Percentiles rank a stretch among this genome's conserved stretches.
Conservation (phyloP, 2,113 vertebrate species). For the Hippocampus mohnikei region DNA sequence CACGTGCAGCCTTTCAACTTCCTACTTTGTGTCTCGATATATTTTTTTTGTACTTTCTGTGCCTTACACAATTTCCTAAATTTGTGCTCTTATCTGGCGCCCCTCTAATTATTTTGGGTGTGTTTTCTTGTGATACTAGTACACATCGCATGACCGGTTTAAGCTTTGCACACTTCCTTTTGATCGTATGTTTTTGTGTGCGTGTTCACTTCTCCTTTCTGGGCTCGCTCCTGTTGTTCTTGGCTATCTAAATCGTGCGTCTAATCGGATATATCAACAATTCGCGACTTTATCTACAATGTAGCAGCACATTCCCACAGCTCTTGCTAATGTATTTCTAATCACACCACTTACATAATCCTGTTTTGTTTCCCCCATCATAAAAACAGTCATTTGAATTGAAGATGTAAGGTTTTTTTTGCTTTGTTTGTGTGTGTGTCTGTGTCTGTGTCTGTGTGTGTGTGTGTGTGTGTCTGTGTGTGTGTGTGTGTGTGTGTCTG, state of each 20-base stretch:
- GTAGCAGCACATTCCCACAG: conserved; percentile 19
- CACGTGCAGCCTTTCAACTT: conserved; percentile 1
- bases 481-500: too few relatives aligned
- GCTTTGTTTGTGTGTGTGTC: too few relatives aligned
- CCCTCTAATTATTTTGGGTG: conserved; percentile 11
- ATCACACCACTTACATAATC: conserved; percentile 38
- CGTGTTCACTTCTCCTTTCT: conserved; percentile 17
- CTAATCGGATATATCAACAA: conserved; percentile 39
- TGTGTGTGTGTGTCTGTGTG: too few relatives aligned
- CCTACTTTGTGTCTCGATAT: neutral
- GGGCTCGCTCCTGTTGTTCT: conserved; percentile 44
- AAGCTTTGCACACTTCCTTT: conserved; percentile 14
- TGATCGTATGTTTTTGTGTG: conserved; percentile 20
- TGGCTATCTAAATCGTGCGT: conserved; percentile 25
- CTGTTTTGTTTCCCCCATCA: neutral
- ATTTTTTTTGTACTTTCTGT: conserved; percentile 33
- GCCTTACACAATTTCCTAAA: conserved; percentile 33
- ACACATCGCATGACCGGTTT: conserved; percentile 6
- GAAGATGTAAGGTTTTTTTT: neutral
- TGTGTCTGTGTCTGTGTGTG: too few relatives aligned
- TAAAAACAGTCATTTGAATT: neutral
- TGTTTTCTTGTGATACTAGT: conserved; percentile 3
- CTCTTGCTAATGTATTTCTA: conserved; percentile 24
- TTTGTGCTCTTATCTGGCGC: conserved; percentile 16
- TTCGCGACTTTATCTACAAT: conserved; percentile 25